Conservation (phyloP, 2,797 vertebrate species). For the Clamator glandarius region DNA sequence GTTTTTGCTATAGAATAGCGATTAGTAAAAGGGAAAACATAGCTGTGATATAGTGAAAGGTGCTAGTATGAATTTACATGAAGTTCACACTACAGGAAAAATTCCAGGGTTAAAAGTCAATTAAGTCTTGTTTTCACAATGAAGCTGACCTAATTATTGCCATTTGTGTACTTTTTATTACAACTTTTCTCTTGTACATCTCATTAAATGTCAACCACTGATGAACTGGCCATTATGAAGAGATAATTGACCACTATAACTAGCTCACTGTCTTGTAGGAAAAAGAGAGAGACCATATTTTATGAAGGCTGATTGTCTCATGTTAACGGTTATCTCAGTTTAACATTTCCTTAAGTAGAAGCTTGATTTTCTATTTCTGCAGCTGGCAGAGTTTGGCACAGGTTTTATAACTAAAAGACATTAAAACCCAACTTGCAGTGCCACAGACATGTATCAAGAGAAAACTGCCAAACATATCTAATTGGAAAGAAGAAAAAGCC, state of each 20-base stretch:
- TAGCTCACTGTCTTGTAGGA: constrained; percentile 3
- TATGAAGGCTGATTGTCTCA: constrained; percentile 16
- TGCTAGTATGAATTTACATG: not conserved
- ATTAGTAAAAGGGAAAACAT: not conserved
- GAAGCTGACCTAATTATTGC: constrained; percentile 44
- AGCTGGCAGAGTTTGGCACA: not conserved
- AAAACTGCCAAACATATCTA: constrained; percentile 5
- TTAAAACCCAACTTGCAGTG: not conserved
- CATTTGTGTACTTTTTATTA: constrained; percentile 16
- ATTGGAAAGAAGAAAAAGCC: not conserved
- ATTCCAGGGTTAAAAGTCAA: constrained; percentile 21
- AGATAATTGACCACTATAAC: constrained; percentile 14
- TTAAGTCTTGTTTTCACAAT: constrained; percentile 30
- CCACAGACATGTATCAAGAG: not conserved
- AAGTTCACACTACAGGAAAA: not conserved
- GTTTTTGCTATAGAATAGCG: not conserved
- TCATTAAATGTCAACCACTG: constrained; percentile 29
- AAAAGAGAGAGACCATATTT: not conserved
- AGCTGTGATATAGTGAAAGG: not conserved
- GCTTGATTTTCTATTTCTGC: constrained; percentile 39
- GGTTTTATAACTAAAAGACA: constrained; percentile 29
- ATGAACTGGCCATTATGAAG: constrained; percentile 35
- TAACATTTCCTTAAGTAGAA: constrained; percentile 15
- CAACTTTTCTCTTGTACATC: not conserved
- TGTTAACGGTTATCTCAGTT: constrained; percentile 12